Evolutionary conservation across 2,888 invertebrate species (phyloP).

Genomic region (Branchinecta sandiegonensis): DNA sequence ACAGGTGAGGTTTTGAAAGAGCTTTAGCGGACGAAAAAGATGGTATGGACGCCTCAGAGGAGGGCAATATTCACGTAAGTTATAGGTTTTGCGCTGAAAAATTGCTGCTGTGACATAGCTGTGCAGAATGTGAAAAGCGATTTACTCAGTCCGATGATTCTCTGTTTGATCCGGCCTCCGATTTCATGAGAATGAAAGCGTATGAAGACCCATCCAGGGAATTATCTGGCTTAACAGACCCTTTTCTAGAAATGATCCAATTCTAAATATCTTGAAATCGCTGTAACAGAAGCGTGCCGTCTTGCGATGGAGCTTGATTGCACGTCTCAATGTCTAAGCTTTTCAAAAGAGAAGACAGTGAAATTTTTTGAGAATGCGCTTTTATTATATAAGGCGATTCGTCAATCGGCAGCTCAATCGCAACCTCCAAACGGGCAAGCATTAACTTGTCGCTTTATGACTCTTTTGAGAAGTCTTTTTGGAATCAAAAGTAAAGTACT

Average conservation of each 20-base stretch:
- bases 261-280: background rate
- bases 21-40: background rate
- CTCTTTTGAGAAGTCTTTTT: too few species aligned
- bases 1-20: too few species aligned
- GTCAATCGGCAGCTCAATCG: too few species aligned
- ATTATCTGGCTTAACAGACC: background rate
- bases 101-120: background rate
- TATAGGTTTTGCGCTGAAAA: background rate
- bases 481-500: too few species aligned
- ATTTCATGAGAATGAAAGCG: too few species aligned
- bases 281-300: background rate
- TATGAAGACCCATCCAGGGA: background rate
- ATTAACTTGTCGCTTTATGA: too few species aligned
- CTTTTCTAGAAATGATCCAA: background rate
- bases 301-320: background rate
- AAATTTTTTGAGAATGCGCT: background rate
- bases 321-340: background rate
- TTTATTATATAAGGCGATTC: too few species aligned
- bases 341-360: background rate
- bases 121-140: slow-evolving; percentile 2
- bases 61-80: background rate
- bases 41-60: slow-evolving; percentile 2
- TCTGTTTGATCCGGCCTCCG: background rate
- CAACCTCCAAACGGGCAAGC: too few species aligned
- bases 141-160: background rate